phyloP scores from a whole-genome alignment of 2,113 vertebrate genomes.

The Gnathonemus echidnorhynchus region DNA sequence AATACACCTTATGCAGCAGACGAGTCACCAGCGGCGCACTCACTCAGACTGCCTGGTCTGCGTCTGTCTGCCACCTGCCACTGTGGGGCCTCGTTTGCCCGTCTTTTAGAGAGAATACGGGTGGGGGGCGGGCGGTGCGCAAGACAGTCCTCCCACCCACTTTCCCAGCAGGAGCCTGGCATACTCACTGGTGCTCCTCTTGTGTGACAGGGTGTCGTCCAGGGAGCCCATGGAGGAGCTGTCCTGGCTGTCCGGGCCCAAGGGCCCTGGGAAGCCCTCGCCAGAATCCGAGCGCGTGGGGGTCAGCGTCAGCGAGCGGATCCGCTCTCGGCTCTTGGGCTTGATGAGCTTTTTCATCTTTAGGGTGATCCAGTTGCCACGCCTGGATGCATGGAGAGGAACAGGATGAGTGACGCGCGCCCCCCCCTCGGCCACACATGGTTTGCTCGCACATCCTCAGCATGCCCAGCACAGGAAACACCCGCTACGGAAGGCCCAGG shows the following conservation, averaged over 20 bases:
- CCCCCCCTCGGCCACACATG: background rate
- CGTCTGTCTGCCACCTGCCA: background rate
- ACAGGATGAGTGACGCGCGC: background rate
- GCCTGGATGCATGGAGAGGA: constrained; percentile 55
- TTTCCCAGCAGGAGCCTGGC: background rate
- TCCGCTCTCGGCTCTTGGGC: constrained; percentile 83
- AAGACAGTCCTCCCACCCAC: background rate
- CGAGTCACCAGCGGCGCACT: background rate
- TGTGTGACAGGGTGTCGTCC: constrained; percentile 81
- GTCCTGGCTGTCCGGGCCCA: constrained; percentile 84
- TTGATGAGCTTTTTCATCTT: constrained; percentile 98
- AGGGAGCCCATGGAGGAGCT: constrained; percentile 94
- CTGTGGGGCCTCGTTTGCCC: background rate
- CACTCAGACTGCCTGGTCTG: background rate
- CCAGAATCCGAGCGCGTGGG: constrained; percentile 83
- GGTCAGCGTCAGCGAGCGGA: constrained; percentile 80
- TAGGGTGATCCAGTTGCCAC: constrained; percentile 95
- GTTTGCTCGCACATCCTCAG: background rate
- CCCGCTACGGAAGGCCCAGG: constrained; percentile 16
- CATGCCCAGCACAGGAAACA: background rate
- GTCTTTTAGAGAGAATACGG: background rate
- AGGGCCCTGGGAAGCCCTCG: constrained; percentile 80
- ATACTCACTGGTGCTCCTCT: constrained; percentile 92
- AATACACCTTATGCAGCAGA: background rate
- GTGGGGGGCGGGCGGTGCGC: background rate